Evolutionary conservation across 2,113 vertebrate species (phyloP).

Genomic region (Malurus melanocephalus): DNA sequence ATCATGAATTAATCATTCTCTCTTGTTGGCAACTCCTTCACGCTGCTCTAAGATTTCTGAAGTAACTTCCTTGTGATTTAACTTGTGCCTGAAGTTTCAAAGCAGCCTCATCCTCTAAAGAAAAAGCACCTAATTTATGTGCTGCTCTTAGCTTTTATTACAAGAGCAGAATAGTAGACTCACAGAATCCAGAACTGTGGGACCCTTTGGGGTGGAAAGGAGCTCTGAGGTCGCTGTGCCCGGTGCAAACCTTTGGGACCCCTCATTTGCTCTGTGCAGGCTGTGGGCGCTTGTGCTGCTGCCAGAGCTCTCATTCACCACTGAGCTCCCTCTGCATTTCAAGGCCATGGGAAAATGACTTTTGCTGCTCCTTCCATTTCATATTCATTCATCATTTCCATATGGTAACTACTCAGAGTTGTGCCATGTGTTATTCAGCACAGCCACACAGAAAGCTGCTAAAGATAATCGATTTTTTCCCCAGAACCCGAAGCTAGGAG

Average conservation of each 20-base stretch:
- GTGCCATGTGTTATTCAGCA: conserved; percentile 21
- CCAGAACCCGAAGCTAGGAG: conserved; percentile 29
- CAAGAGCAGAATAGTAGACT: background rate
- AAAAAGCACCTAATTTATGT: conserved; percentile 36
- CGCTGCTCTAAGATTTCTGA: conserved; percentile 16
- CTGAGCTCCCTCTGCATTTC: background rate
- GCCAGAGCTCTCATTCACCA: background rate
- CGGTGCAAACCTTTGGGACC: rapidly evolving
- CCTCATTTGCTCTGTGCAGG: background rate
- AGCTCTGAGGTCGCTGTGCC: rapidly evolving
- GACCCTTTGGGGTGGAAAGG: background rate
- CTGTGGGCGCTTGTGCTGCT: background rate
- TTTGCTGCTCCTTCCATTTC: background rate
- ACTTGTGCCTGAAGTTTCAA: conserved; percentile 51
- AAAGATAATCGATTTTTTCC: background rate
- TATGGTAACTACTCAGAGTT: background rate
- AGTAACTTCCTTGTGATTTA: conserved; percentile 45
- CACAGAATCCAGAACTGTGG: rapidly evolving
- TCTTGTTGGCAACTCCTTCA: conserved; percentile 23
- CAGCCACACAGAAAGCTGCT: conserved; percentile 18
- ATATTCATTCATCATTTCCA: conserved; percentile 14
- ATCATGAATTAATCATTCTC: conserved; percentile 61
- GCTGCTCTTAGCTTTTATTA: conserved; percentile 20
- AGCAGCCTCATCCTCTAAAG: conserved; percentile 11
- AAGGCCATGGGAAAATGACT: background rate